Evolutionary conservation across 2,888 invertebrate genomes (phyloP), one percentile per base, ranked within the genome.

Genomic region (Micropterix aruncella): DNA sequence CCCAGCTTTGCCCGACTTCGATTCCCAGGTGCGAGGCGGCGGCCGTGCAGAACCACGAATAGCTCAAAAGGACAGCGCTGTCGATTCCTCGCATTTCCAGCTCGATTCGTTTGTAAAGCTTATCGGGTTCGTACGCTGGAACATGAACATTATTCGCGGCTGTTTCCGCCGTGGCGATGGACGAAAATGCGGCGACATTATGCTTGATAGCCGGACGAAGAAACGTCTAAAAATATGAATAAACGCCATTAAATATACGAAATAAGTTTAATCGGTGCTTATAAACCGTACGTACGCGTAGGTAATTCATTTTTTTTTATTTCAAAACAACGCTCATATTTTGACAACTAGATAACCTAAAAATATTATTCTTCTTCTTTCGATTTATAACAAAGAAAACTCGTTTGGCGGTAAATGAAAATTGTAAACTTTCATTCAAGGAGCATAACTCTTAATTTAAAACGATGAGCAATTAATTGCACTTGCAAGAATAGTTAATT

Each of bases 61-160:
- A 97, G 66, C 94, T 95, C 49, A 82, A 77, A 16, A 96, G 62
- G 0, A 96, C 92, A 0, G 85, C 86, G 2, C 79, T 79, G 60
- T 96, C 95, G 56, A 92, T 81, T 14, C 91, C 87, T 57, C 83
- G 76, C 53, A 93, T 74, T 69, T 96, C 94, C 46, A 96, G 59
- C 60, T 89, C 86, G 5, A 96, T 67, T 54, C 76, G 75, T 62
- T 83, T 86, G 57, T 79, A 94, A 37, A 96, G 69, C 61, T 83
- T 87, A 56, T 91, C 91, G 4, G 70, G 58, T 58, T 77, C 75
- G 5, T 48, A 51, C 9, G 40, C 17, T 15, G 41, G 19, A 7
- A 27, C 27, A 27, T 5, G 12, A 27, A 5, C 27, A 5, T 5
- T 27, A 7, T 27, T 27, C 5, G 7, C 12, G 5, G 27, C 5